Percentiles rank a stretch among this genome's conserved stretches.
Conservation (phyloP, 2,888 invertebrate species). For the Blomia tropicalis region DNA sequence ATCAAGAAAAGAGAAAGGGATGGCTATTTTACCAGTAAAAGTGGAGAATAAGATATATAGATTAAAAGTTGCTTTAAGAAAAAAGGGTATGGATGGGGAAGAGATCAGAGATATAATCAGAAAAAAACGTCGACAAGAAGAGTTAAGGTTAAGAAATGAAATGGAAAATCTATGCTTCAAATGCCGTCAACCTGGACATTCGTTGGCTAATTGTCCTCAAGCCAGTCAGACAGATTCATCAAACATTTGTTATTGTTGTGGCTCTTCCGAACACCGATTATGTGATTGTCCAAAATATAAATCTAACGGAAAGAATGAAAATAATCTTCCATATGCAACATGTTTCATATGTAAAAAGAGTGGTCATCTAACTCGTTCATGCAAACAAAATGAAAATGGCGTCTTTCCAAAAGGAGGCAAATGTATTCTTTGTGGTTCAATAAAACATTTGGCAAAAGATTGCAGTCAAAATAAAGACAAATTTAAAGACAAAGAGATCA, state of each 20-base stretch:
- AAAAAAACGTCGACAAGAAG: slow-evolving; percentile 27
- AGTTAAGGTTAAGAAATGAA: slow-evolving; percentile 25
- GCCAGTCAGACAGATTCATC: slow-evolving; percentile 28
- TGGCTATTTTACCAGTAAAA: slow-evolving; percentile 26
- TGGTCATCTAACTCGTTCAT: slow-evolving; percentile 72
- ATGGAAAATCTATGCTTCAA: slow-evolving; percentile 47
- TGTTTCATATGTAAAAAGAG: slow-evolving; percentile 75
- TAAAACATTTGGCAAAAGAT: slow-evolving; percentile 64
- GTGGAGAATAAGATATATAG: slow-evolving; percentile 27
- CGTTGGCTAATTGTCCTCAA: slow-evolving; percentile 60
- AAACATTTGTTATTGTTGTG: slow-evolving; percentile 29
- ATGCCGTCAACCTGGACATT: slow-evolving; percentile 61
- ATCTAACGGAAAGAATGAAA: slow-evolving; percentile 46
- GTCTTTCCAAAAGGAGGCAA: slow-evolving; percentile 63
- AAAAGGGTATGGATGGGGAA: slow-evolving; percentile 25
- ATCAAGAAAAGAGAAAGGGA: slow-evolving; percentile 23
- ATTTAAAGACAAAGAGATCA: slow-evolving; percentile 7
- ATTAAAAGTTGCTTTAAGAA: slow-evolving; percentile 26
- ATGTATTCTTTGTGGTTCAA: slow-evolving; percentile 66
- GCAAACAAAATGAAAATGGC: slow-evolving; percentile 71
- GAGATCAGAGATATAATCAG: slow-evolving; percentile 27
- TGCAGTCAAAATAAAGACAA: slow-evolving; percentile 47
- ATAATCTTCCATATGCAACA: slow-evolving; percentile 55
- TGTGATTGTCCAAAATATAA: slow-evolving; percentile 25
- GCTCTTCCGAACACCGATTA: slow-evolving; percentile 33